A percentile compares a stretch with the other conserved stretches of the same genome.
Evolutionary conservation across 2,888 invertebrate species (phyloP).

Genomic region (Metallyticus violacea): DNA sequence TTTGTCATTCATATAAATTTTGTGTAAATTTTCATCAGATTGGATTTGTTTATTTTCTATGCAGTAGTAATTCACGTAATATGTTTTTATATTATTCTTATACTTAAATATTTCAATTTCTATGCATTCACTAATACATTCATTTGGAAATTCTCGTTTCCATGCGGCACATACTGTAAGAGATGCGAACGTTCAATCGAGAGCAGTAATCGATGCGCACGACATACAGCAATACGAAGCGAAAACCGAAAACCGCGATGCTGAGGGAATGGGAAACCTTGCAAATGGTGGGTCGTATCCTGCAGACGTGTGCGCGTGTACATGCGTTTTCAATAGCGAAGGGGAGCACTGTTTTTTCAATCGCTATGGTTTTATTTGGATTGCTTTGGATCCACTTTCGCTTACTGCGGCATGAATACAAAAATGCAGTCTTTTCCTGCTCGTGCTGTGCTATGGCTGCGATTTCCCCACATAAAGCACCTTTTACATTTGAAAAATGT

Average conservation of each 20-base stretch:
- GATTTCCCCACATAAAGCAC: not conserved
- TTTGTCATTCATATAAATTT: too few species aligned
- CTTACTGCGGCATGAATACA: not conserved
- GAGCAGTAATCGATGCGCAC: not conserved
- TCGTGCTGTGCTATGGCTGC: not conserved
- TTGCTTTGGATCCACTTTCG: slow-evolving; percentile 1
- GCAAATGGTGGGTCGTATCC: not conserved
- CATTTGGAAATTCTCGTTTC: not conserved
- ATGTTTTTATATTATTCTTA: too few species aligned
- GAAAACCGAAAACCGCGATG: not conserved
- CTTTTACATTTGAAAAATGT: not conserved
- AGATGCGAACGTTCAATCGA: not conserved
- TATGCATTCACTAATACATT: not conserved
- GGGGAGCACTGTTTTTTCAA: slow-evolving; percentile 5
- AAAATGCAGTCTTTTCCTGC: not conserved
- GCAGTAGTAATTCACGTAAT: too few species aligned
- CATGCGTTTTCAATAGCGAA: not conserved
- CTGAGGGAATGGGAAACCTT: too few species aligned
- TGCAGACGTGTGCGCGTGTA: not conserved
- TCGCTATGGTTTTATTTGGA: slow-evolving; percentile 18
- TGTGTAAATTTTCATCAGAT: too few species aligned
- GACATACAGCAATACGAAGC: not conserved
- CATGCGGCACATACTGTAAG: too few species aligned
- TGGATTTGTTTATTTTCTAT: too few species aligned
- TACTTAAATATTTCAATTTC: not conserved